Conservation (phyloP, 2,797 vertebrate species). For the Anableps anableps region DNA sequence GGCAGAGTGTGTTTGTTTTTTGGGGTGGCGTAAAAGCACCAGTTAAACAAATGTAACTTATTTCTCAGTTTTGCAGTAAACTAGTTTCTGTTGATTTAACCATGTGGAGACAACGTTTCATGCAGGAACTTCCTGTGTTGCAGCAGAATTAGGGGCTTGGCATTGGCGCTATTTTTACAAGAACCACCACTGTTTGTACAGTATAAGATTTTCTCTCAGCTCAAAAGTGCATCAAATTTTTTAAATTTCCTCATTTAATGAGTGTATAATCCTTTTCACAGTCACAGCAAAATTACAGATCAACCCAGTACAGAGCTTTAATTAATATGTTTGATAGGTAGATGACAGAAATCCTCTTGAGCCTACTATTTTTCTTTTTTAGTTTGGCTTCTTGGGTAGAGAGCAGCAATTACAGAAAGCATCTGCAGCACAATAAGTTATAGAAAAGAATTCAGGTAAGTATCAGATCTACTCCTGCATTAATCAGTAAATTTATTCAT, state of each 20-base stretch:
- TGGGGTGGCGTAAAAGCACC: no score
- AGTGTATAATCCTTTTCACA: neutral
- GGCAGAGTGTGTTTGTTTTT: no score
- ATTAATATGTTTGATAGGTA: neutral
- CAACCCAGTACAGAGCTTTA: neutral
- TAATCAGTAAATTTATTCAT: neutral
- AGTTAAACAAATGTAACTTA: neutral
- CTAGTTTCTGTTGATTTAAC: neutral
- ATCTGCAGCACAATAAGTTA: neutral
- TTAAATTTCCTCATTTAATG: neutral
- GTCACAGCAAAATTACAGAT: neutral
- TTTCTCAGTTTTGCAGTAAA: neutral
- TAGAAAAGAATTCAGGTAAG: neutral
- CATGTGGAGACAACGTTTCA: no score
- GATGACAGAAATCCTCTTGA: neutral
- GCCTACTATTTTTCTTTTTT: neutral
- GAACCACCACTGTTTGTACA: neutral
- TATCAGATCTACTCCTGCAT: neutral
- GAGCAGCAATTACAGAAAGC: neutral
- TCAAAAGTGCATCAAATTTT: neutral
- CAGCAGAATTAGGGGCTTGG: neutral
- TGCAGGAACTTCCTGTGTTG: neutral
- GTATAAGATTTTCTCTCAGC: neutral
- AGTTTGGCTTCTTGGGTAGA: neutral
- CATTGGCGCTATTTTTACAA: neutral